Evolutionary conservation across 2,888 invertebrate genomes (phyloP).

Genomic region (Lycocerus yunnanus): DNA sequence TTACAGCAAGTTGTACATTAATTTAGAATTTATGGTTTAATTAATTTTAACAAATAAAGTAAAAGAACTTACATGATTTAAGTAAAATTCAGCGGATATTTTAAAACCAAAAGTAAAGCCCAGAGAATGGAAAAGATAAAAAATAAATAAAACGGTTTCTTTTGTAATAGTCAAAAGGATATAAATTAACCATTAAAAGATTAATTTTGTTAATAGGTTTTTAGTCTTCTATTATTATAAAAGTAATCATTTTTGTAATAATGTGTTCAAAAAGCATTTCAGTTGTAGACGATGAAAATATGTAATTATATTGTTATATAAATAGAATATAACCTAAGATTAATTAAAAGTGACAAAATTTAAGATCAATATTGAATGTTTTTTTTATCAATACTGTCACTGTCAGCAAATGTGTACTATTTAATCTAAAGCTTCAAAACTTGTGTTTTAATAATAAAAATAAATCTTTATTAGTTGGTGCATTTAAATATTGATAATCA

Average conservation of each 20-base stretch:
- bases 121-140: conserved; percentile 16
- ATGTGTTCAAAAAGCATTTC: background rate
- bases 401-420: too few species aligned
- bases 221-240: background rate
- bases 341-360: too few species aligned
- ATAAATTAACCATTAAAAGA: conserved; percentile 29
- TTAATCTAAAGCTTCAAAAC: too few species aligned
- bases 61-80: background rate
- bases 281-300: background rate
- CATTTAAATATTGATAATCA: too few species aligned
- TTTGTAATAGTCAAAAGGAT: conserved; percentile 28
- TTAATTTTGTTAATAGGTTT: background rate
- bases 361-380: too few species aligned
- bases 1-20: background rate
- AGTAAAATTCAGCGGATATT: background rate
- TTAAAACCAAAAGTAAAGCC: conserved; percentile 2
- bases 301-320: background rate
- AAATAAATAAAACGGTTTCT: conserved; percentile 28
- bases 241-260: background rate
- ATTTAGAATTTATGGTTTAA: background rate
- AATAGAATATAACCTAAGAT: background rate
- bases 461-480: too few species aligned
- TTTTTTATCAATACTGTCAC: too few species aligned
- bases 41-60: background rate
- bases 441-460: too few species aligned